phyloP scores from a whole-genome alignment of 2,113 vertebrate genomes.

The Beaufortia kweichowensis region DNA sequence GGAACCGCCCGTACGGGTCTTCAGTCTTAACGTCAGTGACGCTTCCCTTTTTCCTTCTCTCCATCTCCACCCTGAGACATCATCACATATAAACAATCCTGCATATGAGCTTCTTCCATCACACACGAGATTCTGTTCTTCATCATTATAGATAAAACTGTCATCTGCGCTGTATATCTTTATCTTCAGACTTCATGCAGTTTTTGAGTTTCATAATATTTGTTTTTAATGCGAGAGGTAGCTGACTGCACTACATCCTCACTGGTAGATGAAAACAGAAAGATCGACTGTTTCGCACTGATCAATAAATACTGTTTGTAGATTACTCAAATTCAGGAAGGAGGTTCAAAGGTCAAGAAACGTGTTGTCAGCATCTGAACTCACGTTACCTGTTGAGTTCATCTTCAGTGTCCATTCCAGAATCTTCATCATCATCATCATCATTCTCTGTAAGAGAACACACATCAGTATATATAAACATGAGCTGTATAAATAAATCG shows the following conservation, averaged over 20 bases:
- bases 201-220: too few species aligned
- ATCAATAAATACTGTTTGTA: neutral
- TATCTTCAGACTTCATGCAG: too few species aligned
- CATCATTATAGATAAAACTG: too few species aligned
- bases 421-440: slow-evolving; percentile 70
- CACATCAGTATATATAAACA: neutral
- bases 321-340: too few species aligned
- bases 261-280: too few species aligned
- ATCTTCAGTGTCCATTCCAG: slow-evolving; percentile 84
- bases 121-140: too few species aligned
- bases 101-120: too few species aligned
- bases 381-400: slow-evolving; percentile 82
- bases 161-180: too few species aligned
- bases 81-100: neutral
- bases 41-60: slow-evolving; percentile 40
- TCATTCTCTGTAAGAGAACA: slow-evolving; percentile 64
- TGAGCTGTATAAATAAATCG: neutral
- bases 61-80: slow-evolving; percentile 73
- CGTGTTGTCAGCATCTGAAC: neutral
- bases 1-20: slow-evolving; percentile 81
- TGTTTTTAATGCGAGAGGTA: too few species aligned
- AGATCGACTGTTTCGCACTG: neutral
- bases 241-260: too few species aligned
- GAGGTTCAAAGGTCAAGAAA: too few species aligned
- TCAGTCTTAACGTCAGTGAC: slow-evolving; percentile 56